A percentile compares a stretch with the other conserved stretches of the same genome.
These are phyloP conservation scores for Malurus leucopterus DNA, from an alignment of 2,797 vertebrate genomes.

Conservation along the genomic window DNA sequence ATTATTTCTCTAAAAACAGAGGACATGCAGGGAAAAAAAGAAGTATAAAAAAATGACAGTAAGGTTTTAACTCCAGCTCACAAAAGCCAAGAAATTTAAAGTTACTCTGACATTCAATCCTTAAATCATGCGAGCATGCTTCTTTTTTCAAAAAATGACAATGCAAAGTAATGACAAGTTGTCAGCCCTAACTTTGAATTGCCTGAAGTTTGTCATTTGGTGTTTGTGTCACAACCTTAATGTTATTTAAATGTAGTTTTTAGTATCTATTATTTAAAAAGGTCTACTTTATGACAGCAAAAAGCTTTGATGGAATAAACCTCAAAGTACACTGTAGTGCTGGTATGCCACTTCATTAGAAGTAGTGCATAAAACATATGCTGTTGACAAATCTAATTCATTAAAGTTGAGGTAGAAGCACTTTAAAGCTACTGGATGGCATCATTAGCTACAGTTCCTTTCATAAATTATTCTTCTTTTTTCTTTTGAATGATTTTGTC, in stretches of 20 bases:
- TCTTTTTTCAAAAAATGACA: conserved; percentile 61
- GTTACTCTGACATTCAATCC: conserved; percentile 65
- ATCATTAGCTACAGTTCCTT: conserved; percentile 72
- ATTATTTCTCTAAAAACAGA: not conserved
- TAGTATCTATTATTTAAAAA: conserved; percentile 79
- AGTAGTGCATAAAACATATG: conserved; percentile 75
- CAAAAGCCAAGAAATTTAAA: conserved; percentile 66
- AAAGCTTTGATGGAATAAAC: conserved; percentile 73
- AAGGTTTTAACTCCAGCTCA: conserved; percentile 66
- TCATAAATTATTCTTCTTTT: conserved; percentile 78
- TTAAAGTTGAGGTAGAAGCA: conserved; percentile 72
- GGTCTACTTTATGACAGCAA: conserved; percentile 67
- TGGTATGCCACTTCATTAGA: conserved; percentile 69
- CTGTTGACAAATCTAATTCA: conserved; percentile 79
- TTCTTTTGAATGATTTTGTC: conserved; percentile 73
- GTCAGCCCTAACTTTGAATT: conserved; percentile 71
- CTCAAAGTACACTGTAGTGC: conserved; percentile 66
- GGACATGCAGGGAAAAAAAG: not conserved
- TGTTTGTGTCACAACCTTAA: conserved; percentile 78
- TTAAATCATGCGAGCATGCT: conserved; percentile 58
- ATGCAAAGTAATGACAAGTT: conserved; percentile 62
- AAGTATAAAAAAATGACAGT: conserved; percentile 46
- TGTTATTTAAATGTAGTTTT: conserved; percentile 76
- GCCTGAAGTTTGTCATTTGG: conserved; percentile 69
- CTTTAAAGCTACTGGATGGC: conserved; percentile 74